A percentile compares a stretch with the other conserved stretches of the same genome.
These are phyloP conservation scores for Aricia artaxerxes DNA, from an alignment of 2,888 invertebrate species.

Conservation along the genomic window DNA sequence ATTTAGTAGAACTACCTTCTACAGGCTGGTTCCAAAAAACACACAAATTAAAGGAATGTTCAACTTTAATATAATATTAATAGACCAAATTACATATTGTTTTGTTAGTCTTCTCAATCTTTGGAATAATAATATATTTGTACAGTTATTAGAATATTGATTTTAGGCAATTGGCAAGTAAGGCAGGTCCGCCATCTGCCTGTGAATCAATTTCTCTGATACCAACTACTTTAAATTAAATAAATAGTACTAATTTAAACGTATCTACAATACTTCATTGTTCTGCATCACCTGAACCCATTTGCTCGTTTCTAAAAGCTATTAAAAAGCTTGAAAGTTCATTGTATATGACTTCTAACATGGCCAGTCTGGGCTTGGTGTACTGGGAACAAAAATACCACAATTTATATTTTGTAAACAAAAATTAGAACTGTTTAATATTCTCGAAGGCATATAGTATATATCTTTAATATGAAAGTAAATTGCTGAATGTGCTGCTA, in stretches of 20 bases:
- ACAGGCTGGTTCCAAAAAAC: background rate
- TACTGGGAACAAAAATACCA: slow-evolving; percentile 57
- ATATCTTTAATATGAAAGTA: no score
- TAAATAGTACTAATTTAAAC: background rate
- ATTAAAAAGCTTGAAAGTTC: slow-evolving; percentile 61
- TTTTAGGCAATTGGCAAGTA: no score
- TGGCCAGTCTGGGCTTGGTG: slow-evolving; percentile 65
- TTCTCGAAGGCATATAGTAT: background rate
- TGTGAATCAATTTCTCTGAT: background rate
- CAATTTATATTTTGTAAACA: background rate
- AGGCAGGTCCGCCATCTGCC: no score
- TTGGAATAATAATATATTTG: background rate
- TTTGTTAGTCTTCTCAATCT: background rate
- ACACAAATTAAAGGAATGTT: slow-evolving; percentile 6
- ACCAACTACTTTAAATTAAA: background rate
- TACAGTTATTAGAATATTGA: background rate
- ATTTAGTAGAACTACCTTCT: background rate
- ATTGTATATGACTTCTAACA: slow-evolving; percentile 66
- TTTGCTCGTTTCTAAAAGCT: slow-evolving; percentile 46
- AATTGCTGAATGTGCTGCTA: no score
- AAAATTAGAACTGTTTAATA: background rate
- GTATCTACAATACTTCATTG: slow-evolving; percentile 24
- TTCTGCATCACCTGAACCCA: slow-evolving; percentile 50
- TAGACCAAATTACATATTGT: background rate
- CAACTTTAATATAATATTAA: slow-evolving; percentile 2